Conservation (phyloP, 1,140 invertebrate genomes). For the Cydia amplana region DNA sequence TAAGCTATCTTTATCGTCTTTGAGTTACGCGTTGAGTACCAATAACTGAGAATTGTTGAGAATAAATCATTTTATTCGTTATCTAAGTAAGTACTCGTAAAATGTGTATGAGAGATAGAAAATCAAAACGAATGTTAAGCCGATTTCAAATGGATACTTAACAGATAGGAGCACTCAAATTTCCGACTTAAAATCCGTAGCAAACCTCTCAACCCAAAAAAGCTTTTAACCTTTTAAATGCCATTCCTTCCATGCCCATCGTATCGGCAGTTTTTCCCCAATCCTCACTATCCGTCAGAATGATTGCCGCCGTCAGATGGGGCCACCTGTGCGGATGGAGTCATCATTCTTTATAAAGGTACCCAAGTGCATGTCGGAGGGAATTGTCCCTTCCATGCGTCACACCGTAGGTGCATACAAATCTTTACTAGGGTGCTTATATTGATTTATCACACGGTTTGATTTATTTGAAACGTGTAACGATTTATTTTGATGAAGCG, state of each 20-base stretch:
- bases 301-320: conserved; percentile 18
- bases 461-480: neutral
- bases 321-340: conserved; percentile 2
- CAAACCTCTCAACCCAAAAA: neutral
- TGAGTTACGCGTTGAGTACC: too few relatives aligned
- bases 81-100: too few relatives aligned
- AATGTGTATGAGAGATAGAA: too few relatives aligned
- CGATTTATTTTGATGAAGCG: conserved; percentile 9
- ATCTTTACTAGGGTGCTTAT: conserved; percentile 1
- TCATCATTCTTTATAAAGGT: conserved; percentile 16
- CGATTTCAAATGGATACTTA: too few relatives aligned
- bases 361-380: conserved; percentile 2
- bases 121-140: too few relatives aligned
- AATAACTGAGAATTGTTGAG: too few relatives aligned
- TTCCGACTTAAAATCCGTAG: conserved; percentile 3
- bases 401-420: conserved; percentile 10
- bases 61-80: too few relatives aligned
- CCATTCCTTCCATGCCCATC: neutral
- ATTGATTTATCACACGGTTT: neutral
- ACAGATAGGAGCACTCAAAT: neutral
- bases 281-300: conserved; percentile 18
- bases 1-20: too few relatives aligned
- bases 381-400: conserved; percentile 16
- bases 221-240: conserved; percentile 14
- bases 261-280: conserved; percentile 4